These are phyloP conservation scores for Liodrosophila aerea DNA, from an alignment of 2,888 invertebrate species.

Conservation along the genomic window DNA sequence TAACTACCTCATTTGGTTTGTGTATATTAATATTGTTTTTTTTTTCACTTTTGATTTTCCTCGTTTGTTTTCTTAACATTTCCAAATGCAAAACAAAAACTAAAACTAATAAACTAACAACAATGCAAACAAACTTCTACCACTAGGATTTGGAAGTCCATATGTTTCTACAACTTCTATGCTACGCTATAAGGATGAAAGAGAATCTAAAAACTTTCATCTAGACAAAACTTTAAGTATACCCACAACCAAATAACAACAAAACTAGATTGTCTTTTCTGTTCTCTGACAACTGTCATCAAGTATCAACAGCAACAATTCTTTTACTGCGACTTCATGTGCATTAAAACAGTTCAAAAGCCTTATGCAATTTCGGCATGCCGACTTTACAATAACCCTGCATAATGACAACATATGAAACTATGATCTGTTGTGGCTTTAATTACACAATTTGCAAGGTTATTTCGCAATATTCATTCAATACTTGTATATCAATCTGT, in stretches of 20 bases:
- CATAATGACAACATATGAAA: slow-evolving; percentile 19
- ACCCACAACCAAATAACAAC: slow-evolving; percentile 55
- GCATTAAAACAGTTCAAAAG: slow-evolving; percentile 14
- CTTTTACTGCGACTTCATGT: not conserved
- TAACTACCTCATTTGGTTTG: slow-evolving; percentile 51
- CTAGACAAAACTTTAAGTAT: slow-evolving; percentile 82
- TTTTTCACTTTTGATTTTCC: slow-evolving; percentile 52
- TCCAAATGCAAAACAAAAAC: slow-evolving; percentile 39
- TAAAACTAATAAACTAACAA: slow-evolving; percentile 35
- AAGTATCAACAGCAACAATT: slow-evolving; percentile 25
- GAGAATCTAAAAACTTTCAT: slow-evolving; percentile 82
- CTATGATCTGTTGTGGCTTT: no score
- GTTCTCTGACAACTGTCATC: slow-evolving; percentile 19
- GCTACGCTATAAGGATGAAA: slow-evolving; percentile 81
- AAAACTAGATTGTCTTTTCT: slow-evolving; percentile 57
- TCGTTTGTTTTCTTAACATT: slow-evolving; percentile 62
- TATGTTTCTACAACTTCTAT: slow-evolving; percentile 80
- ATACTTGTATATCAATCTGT: no score
- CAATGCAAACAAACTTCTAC: slow-evolving; percentile 58
- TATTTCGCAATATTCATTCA: no score
- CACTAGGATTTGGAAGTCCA: slow-evolving; percentile 82
- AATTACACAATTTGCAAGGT: slow-evolving; percentile 16
- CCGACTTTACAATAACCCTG: slow-evolving; percentile 38
- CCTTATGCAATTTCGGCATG: slow-evolving; percentile 28
- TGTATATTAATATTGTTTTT: slow-evolving; percentile 68